phyloP scores from a whole-genome alignment of 2,888 invertebrate species.

The Microctonus brassicae region DNA sequence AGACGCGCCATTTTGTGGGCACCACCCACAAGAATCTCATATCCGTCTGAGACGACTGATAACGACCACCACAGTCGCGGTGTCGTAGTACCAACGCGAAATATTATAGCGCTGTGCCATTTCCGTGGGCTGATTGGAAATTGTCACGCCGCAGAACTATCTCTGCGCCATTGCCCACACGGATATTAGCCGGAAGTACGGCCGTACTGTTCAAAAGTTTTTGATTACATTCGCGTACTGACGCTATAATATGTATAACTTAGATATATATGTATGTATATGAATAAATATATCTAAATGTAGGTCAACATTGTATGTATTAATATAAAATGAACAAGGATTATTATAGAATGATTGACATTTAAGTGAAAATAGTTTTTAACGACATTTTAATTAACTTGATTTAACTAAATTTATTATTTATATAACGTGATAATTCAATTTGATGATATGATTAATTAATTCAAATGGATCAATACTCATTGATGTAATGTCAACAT shows the following conservation, averaged over 20 bases:
- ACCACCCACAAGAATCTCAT: conserved; percentile 59
- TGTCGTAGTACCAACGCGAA: conserved; percentile 50
- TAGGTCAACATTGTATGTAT: not conserved
- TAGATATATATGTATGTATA: not conserved
- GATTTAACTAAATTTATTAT: not conserved
- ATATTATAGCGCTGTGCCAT: conserved; percentile 62
- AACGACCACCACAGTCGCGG: conserved; percentile 47
- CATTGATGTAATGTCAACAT: not conserved
- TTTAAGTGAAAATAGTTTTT: not conserved
- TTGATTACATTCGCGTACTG: conserved; percentile 55
- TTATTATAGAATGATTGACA: not conserved
- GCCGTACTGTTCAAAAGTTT: conserved; percentile 54
- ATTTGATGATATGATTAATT: not conserved
- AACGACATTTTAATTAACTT: conserved; percentile 18
- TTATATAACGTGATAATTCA: not conserved
- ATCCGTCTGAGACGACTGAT: conserved; percentile 65
- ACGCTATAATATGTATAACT: not conserved
- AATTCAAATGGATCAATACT: not conserved
- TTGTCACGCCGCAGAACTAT: conserved; percentile 62
- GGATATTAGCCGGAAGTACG: conserved; percentile 62
- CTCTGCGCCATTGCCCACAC: conserved; percentile 60
- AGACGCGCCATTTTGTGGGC: conserved; percentile 54
- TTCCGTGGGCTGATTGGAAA: conserved; percentile 66
- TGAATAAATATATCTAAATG: not conserved
- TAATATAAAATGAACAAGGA: not conserved